Evolutionary conservation across 2,888 invertebrate genomes (phyloP), one percentile per base, ranked within the genome.

Genomic region (Girardia tigrina): DNA sequence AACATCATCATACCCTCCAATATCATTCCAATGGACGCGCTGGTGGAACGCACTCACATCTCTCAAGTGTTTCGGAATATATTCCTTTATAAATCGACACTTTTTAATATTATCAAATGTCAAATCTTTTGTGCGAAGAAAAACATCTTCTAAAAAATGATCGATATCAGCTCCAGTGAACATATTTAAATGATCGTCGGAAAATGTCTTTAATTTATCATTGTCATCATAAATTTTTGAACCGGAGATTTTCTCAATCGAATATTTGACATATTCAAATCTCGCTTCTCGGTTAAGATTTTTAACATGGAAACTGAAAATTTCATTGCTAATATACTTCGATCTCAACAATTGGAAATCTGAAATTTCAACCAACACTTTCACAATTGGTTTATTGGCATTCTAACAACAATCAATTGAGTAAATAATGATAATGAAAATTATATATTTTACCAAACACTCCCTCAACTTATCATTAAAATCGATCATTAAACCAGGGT

Each of bases 1-100:
- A 26, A 75, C 36, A 23, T 76, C 14, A 14, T 73, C 73, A 20
- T 74, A 74, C 8, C 75, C 75, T 6, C 73, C 75, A 28, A 75
- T 75, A 36, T 74, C 71, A 12, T 8, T n/a, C 75, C 75, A 75
- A 56, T n/a, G 56, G 6, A 56, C n/a, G 2, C 20, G 56, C n/a
- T 56, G 20, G n/a, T 6, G n/a, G 23, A 20, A n/a, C 8, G 56
- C 56, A 16, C n/a, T 16, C n/a, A 56, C n/a, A 2, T 4, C 23
- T 23, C n/a, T 20, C n/a, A 56, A 56, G n/a, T 56, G 20, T 6
- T n/a, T 16, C 8, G 56, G 56, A 16, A 56, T 56, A 4, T n/a
- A 56, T 12, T 56, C 23, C 23, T 12, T 2, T 20, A 20, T n/a
- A 6, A 20, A 20, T 16, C 56, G 4, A 56, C 56, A 56, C 6